Conservation (phyloP, 1,140 invertebrate species). For the Ylistrum balloti region DNA sequence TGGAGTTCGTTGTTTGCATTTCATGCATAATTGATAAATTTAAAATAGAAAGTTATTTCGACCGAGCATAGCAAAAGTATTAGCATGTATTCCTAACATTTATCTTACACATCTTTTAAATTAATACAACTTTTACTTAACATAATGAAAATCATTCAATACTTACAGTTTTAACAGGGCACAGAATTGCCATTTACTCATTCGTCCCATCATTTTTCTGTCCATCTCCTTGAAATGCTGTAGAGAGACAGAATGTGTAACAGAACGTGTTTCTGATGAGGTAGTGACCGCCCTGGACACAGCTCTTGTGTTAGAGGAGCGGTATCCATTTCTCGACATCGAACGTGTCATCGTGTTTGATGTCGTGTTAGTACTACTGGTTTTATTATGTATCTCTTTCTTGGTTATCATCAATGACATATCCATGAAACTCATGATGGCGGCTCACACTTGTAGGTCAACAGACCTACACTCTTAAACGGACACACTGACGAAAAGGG, state of each 20-base stretch:
- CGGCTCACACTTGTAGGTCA: conserved; percentile 24
- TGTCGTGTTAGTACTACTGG: not conserved
- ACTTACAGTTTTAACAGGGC: conserved; percentile 74
- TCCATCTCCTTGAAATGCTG: conserved; percentile 77
- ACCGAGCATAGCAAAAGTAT: no score
- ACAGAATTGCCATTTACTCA: conserved; percentile 76
- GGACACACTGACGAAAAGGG: not conserved
- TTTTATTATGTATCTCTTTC: not conserved
- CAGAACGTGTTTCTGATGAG: not conserved
- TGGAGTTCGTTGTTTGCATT: no score
- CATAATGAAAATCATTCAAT: no score
- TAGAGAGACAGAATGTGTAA: conserved; percentile 53
- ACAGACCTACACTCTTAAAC: not conserved
- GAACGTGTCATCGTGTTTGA: not conserved
- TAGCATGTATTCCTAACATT: no score
- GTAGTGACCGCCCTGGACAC: not conserved
- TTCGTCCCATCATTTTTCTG: conserved; percentile 69
- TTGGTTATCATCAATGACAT: not conserved
- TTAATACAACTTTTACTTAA: no score
- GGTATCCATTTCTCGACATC: not conserved
- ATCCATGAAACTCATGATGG: conserved; percentile 33
- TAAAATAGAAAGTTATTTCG: no score
- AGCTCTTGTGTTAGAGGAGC: not conserved
- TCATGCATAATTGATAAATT: no score
- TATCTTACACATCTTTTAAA: no score